Percentiles rank a stretch among this genome's conserved stretches.
phyloP scores from a whole-genome alignment of 1,140 invertebrate species.

The Trichomalopsis sarcophagae region DNA sequence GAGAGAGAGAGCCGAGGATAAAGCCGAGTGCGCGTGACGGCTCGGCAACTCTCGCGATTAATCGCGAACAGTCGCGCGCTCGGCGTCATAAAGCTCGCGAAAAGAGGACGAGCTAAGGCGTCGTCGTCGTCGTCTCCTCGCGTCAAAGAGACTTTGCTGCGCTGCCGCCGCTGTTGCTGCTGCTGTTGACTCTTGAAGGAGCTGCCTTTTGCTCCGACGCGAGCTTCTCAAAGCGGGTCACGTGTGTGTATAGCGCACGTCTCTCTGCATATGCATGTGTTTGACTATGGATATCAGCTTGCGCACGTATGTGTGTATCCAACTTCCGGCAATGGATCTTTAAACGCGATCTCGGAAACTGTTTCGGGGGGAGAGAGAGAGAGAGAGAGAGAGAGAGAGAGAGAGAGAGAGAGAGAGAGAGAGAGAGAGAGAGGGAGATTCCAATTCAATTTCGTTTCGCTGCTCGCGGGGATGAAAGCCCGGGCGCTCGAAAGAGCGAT shows the following conservation, averaged over 20 bases:
- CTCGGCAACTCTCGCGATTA: constrained; percentile 26
- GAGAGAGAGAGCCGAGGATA: neutral
- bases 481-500: neutral
- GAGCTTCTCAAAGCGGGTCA: constrained; percentile 33
- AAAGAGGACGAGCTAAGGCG: constrained; percentile 2
- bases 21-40: constrained; percentile 18
- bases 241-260: neutral
- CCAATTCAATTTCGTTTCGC: constrained; percentile 59
- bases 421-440: constrained; percentile 21
- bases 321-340: constrained; percentile 36
- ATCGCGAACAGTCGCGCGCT: constrained; percentile 3
- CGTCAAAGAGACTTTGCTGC: constrained; percentile 32
- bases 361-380: constrained; percentile 4
- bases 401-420: neutral
- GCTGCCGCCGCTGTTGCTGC: too few species aligned
- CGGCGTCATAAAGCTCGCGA: constrained; percentile 20
- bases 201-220: constrained; percentile 33
- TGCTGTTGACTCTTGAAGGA: neutral
- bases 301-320: neutral
- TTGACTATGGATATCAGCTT: neutral
- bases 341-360: constrained; percentile 44
- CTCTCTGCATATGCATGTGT: neutral
- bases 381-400: constrained; percentile 2
- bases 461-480: neutral
- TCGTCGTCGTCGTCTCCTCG: neutral